Base-by-base conservation (phyloP, 2,888 invertebrate genomes). In the Aleiodes testaceus region DNA sequence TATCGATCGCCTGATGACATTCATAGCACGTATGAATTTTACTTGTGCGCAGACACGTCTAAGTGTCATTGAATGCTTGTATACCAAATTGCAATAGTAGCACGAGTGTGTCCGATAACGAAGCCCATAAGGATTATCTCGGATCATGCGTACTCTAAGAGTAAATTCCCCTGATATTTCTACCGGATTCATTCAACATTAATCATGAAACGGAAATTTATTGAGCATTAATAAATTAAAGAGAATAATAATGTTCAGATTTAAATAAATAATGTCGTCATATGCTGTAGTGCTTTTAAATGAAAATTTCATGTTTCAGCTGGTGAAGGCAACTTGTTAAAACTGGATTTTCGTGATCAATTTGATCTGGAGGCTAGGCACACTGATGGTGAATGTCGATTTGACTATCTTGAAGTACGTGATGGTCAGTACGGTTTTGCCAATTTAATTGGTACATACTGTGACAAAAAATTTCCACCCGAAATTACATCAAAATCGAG, bases 341-440 rank as follows among this genome's bases (percentile, higher is more conserved):
- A 91, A 75, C 88, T 96, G 81, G 95, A 95, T 87, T 95, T 95
- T 88, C 91, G 94, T 73, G 94, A 95, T 85, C 90, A 90, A 79
- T 96, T 96, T 88, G 89, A 92, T 77, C 89, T 96, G 77, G 95
- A 95, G 84, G 44, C 75, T 7, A 3, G 36, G 36, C 36, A 36
- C 9, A 36, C 36, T 9, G 36, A 36, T 36, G 89, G 89, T 50
- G 89, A 90, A 45, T 96, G 96, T 87, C 91, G 91, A 86, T 94
- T 93, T 88, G 96, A 96, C 88, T 94, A 90, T 87, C 89, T 96
- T 77, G 95, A 95, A 88, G 92, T 96, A 68, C 91, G 95, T 69
- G 95, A 96, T 85, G 96, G 96, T 1, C 92, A 92, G 59, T 92
- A 94, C 82, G 95, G 94, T 6, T 95, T 92, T 88, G 92, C 93